phyloP scores from a whole-genome alignment of 1,140 invertebrate genomes.

The Euwallacea similis region DNA sequence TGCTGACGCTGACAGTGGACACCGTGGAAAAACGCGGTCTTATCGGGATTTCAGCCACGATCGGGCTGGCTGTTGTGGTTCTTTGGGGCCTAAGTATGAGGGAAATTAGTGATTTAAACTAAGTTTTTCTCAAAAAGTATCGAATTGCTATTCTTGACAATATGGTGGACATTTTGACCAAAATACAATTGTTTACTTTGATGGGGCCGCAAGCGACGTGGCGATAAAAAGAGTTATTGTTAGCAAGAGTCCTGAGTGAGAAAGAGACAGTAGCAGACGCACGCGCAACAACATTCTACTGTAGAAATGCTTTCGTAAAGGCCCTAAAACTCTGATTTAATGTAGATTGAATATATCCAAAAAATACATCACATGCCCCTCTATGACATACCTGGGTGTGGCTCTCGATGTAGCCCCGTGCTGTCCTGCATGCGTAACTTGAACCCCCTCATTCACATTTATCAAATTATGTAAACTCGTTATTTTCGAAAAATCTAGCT shows the following conservation, averaged over 20 bases:
- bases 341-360: background rate
- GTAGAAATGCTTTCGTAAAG: too few species aligned
- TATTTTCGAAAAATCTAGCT: conserved; percentile 47
- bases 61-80: conserved; percentile 18
- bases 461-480: conserved; percentile 47
- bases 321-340: background rate
- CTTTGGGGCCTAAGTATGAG: background rate
- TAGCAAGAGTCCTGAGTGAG: background rate
- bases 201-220: too few species aligned
- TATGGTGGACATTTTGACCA: too few species aligned
- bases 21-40: conserved; percentile 32
- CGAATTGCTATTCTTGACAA: too few species aligned
- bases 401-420: conserved; percentile 39
- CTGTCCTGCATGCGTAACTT: conserved; percentile 46
- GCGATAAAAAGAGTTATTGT: too few species aligned
- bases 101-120: too few species aligned
- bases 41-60: conserved; percentile 9
- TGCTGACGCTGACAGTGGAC: conserved; percentile 39
- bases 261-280: background rate
- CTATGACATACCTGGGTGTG: conserved; percentile 26
- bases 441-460: conserved; percentile 42
- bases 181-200: too few species aligned
- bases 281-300: background rate
- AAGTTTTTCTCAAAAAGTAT: too few species aligned
- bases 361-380: background rate